Base-by-base conservation (phyloP, 37 sponge, comb jelly and placozoan species). In the Cladorhizidae sp. region DNA sequence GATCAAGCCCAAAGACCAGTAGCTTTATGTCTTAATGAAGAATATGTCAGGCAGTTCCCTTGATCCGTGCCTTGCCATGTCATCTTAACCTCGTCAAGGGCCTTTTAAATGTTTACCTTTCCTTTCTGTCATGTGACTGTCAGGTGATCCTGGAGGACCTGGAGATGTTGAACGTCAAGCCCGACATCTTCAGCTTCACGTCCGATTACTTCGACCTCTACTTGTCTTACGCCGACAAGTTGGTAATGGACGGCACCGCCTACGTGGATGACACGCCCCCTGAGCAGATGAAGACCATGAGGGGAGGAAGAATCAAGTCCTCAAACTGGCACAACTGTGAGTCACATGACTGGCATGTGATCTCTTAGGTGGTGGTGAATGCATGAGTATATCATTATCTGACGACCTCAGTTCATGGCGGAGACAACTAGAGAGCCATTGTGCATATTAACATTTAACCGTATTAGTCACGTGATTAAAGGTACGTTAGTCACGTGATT, bases 61-160 rank as follows among this genome's bases (percentile, higher is more conserved):
- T 61, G 29, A 18, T 49, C 3, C 31, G 1, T 45, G 5, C 8
- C 37, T 37, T 35, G 11, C 69, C 14, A 8, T 36, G 38, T 8
- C 69, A 43, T 33, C 23, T 33, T 50, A 20, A 17, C 74, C 3
- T 56, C 56, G 5, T 39, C 22, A 38, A 21, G 9, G 26, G 1
- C 74, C 55, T 18, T 51, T 35, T 51, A 49, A 22, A 49, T 50
- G 35, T 50, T 51, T 20, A 8, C 17, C 74, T 41, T 39, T 39
- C n/a, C 42, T 14, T 41, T 55, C 40, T 75, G 22, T 33, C 59
- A 7, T 35, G 14, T 21, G 42, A 33, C 35, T 50, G 23, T 67
- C 54, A 94, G 95, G 92, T 93, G 11, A 98, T 98, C 69, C 86
- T 96, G n/a, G 88, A 93, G 39, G 99, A 98, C 67, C 81, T 98